Evolutionary conservation across 2,888 invertebrate genomes (phyloP), one percentile per base, ranked within the genome.

Genomic region (Criorhina ranunculi): DNA sequence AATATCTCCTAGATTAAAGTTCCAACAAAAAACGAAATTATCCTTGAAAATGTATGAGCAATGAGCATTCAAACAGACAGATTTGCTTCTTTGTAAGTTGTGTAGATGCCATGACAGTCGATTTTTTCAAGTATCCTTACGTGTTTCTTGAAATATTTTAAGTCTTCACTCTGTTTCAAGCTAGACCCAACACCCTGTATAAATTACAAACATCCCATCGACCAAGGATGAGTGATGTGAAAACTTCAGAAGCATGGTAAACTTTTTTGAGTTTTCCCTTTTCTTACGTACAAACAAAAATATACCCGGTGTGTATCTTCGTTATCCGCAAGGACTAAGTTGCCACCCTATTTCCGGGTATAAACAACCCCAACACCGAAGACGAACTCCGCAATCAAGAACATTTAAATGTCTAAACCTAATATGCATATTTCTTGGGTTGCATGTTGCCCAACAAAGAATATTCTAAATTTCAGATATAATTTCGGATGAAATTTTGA

Each of bases 361-460:
- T 33, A 12, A 0, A 46, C 33, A 19, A 11, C 31, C 17, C n/a
- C 11, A 29, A 6, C 40, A 49, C 24, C 29, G 15, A 31, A 53
- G 12, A 42, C n/a, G 24, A 15, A 53, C 55, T 55, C 57, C 44
- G 17, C 57, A 75, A 75, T 75, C 75, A 75, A 57, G 57, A 12
- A 49, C 44, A 66, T 75, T 66, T 57, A 49, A 66, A 75, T 57
- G 33, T 57, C 64, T 57, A 31, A 57, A 8, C 31, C 55, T 31
- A 49, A 57, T 57, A 75, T 75, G 66, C 64, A 75, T 75, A 57
- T 49, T 19, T 24, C 66, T 59, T 31, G 46, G n/a, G 53, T 60
- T 73, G 11, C 33, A 31, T 46, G 29, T 19, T 46, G 3, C 4
- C 12, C n/a, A 17, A 24, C 33, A 7, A 37, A 33, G 19, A 35